Evolutionary conservation across 2,888 invertebrate species (phyloP).

Genomic region (Lasioglossum calceatum): DNA sequence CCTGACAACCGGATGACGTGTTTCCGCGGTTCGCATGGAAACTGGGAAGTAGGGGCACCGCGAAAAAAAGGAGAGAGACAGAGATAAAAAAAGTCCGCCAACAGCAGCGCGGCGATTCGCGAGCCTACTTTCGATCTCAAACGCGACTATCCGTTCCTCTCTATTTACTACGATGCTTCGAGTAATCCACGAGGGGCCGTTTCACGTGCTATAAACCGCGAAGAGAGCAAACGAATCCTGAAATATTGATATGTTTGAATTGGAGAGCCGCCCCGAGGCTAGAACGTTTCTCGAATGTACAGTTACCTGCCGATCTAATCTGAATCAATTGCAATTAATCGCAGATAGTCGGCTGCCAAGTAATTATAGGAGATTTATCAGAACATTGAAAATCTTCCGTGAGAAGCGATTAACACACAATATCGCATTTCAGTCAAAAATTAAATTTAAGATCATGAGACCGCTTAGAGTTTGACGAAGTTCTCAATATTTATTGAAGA

Average conservation of each 20-base stretch:
- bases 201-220: neutral
- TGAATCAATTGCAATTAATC: neutral
- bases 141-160: constrained; percentile 1
- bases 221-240: neutral
- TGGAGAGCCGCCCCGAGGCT: neutral
- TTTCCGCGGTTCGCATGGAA: constrained; percentile 52
- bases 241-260: neutral
- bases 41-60: neutral
- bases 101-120: neutral
- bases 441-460: neutral
- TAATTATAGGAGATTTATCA: neutral
- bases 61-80: neutral
- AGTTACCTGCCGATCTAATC: neutral
- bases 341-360: neutral
- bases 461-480: neutral
- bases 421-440: neutral
- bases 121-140: constrained; percentile 50
- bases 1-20: constrained; percentile 46
- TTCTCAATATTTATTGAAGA: neutral
- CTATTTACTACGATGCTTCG: constrained; percentile 18
- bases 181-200: neutral
- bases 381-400: neutral
- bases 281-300: neutral
- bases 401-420: neutral
- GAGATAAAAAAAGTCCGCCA: neutral